phyloP scores from a whole-genome alignment of 1,140 invertebrate species.

The Bradysia coprophila region DNA sequence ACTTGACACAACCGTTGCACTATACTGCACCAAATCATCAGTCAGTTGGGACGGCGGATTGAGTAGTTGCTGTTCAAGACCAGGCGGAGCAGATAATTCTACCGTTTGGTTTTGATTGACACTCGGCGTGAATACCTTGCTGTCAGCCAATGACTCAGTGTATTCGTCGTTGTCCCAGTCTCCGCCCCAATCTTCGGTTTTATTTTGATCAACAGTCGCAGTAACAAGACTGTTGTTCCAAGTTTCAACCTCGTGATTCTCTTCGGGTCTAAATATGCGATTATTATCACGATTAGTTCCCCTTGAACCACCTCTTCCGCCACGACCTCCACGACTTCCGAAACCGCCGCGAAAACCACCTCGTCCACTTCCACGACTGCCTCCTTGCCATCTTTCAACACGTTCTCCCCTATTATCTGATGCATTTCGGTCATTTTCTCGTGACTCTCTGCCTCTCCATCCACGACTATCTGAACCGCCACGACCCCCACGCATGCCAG shows the following conservation, averaged over 20 bases:
- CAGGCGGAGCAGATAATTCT: slow-evolving; percentile 20
- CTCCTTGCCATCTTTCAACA: slow-evolving; percentile 22
- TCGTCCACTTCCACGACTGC: slow-evolving; percentile 31
- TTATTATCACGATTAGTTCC: slow-evolving; percentile 26
- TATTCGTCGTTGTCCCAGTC: slow-evolving; percentile 94
- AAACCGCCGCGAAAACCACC: slow-evolving; percentile 24
- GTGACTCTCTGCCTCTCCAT: slow-evolving; percentile 22
- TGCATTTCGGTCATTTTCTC: slow-evolving; percentile 22
- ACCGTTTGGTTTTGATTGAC: slow-evolving; percentile 13
- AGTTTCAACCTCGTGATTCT: slow-evolving; percentile 25
- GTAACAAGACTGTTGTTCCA: slow-evolving; percentile 26
- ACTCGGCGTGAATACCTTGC: slow-evolving; percentile 83
- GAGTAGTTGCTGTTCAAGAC: slow-evolving; percentile 16
- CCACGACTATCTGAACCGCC: slow-evolving; percentile 25
- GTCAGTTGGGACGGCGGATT: slow-evolving; percentile 13
- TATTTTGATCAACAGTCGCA: slow-evolving; percentile 12
- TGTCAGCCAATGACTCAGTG: slow-evolving; percentile 78
- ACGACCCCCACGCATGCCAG: slow-evolving; percentile 27
- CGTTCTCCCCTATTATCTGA: slow-evolving; percentile 27
- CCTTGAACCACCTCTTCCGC: slow-evolving; percentile 27
- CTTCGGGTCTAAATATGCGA: slow-evolving; percentile 7
- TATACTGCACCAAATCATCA: slow-evolving; percentile 5
- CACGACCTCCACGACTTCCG: slow-evolving; percentile 31
- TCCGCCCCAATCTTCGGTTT: slow-evolving; percentile 17
- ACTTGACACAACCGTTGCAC: slow-evolving; percentile 6